Percentiles rank a stretch among this genome's conserved stretches.
Evolutionary conservation across 1,140 invertebrate genomes (phyloP).

Genomic region (Drosophila grimshawi): DNA sequence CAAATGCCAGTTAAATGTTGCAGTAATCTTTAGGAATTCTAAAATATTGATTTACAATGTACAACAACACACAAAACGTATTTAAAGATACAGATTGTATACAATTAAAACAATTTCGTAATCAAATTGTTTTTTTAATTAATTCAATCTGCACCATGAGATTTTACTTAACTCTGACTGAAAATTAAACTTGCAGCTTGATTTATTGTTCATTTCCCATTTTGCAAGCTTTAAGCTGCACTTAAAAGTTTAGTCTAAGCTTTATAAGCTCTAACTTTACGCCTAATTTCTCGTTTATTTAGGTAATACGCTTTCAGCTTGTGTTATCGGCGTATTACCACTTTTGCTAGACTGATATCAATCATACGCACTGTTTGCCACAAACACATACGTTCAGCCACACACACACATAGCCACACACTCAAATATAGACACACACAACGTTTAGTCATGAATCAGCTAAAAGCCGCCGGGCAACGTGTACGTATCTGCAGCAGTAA

Average conservation of each 20-base stretch:
- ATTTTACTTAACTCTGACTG: too few species aligned
- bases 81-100: too few species aligned
- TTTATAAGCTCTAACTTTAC: neutral
- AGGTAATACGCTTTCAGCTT: constrained; percentile 6
- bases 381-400: constrained; percentile 11
- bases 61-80: neutral
- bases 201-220: neutral
- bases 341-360: constrained; percentile 62
- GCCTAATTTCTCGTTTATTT: neutral
- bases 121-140: too few species aligned
- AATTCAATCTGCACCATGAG: too few species aligned
- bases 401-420: constrained; percentile 3
- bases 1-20: neutral
- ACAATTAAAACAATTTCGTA: too few species aligned
- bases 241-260: neutral
- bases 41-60: neutral
- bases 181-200: neutral
- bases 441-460: constrained; percentile 80
- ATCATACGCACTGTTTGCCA: constrained; percentile 79
- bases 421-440: constrained; percentile 4
- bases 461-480: constrained; percentile 70
- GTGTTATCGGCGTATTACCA: constrained; percentile 40
- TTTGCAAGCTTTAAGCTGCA: neutral
- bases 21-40: neutral
- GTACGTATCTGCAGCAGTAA: constrained; percentile 59